A percentile compares a stretch with the other conserved stretches of the same genome.
phyloP scores from a whole-genome alignment of 1,140 invertebrate species.

The Drosophila funebris region DNA sequence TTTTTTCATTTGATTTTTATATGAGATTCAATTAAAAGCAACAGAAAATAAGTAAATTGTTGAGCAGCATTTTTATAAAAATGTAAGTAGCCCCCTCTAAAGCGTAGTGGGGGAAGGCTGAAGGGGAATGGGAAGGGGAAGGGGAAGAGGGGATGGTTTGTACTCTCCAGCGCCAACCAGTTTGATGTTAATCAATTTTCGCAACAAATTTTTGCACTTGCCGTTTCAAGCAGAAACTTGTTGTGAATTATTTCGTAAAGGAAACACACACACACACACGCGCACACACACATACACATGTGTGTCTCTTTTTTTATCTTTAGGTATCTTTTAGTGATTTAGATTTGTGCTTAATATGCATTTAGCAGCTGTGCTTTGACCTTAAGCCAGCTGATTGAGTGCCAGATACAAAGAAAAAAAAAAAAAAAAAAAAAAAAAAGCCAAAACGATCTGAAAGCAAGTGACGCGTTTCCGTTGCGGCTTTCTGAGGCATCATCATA shows the following conservation, averaged over 20 bases:
- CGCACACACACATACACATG: constrained; percentile 27
- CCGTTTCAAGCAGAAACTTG: constrained; percentile 59
- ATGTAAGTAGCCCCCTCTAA: constrained; percentile 39
- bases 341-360: constrained; percentile 66
- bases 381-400: constrained; percentile 39
- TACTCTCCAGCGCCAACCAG: constrained; percentile 56
- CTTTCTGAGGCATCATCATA: constrained; percentile 6
- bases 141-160: neutral
- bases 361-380: constrained; percentile 67
- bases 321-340: neutral
- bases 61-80: constrained; percentile 63
- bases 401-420: constrained; percentile 13
- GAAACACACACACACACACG: constrained; percentile 12
- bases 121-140: neutral
- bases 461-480: constrained; percentile 47
- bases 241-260: constrained; percentile 48
- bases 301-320: constrained; percentile 42
- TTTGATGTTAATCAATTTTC: constrained; percentile 81
- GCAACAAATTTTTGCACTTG: constrained; percentile 80
- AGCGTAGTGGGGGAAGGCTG: neutral
- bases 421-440: neutral
- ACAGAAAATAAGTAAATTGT: constrained; percentile 36
- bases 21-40: constrained; percentile 66
- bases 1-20: constrained; percentile 50
- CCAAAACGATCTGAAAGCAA: constrained; percentile 35